A percentile compares a stretch with the other conserved stretches of the same genome.
Evolutionary conservation across 2,797 vertebrate genomes (phyloP).

Genomic region (Podarcis siculus): DNA sequence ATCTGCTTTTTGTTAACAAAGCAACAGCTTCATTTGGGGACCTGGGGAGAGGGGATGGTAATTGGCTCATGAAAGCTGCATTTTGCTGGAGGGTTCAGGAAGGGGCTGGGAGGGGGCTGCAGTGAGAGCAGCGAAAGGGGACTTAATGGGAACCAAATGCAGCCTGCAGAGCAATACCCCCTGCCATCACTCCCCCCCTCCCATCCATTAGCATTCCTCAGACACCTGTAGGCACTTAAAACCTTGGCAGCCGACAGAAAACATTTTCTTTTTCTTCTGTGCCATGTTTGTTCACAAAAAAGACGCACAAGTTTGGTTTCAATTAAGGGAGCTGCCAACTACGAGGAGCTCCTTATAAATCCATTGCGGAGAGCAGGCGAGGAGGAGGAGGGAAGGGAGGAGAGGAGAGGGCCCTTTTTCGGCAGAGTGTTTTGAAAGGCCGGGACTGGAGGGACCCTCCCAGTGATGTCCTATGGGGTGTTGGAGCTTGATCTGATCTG

Average conservation of each 20-base stretch:
- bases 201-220: constrained; percentile 82
- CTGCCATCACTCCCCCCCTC: constrained; percentile 40
- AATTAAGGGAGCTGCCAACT: constrained; percentile 85
- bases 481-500: neutral
- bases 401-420: neutral
- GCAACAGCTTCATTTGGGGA: constrained; percentile 52
- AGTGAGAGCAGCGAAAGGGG: constrained; percentile 44
- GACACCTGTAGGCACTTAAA: constrained; percentile 90
- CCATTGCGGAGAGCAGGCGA: neutral
- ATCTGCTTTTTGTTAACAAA: constrained; percentile 67
- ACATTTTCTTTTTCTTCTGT: constrained; percentile 62
- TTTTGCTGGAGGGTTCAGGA: constrained; percentile 53
- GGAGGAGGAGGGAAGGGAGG: neutral
- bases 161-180: neutral
- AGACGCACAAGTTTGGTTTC: constrained; percentile 86
- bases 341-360: constrained; percentile 78
- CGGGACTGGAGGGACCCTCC: neutral
- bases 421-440: neutral
- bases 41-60: constrained; percentile 48
- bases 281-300: constrained; percentile 84
- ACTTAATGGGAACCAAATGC: constrained; percentile 76
- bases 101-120: constrained; percentile 35
- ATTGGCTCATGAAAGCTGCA: constrained; percentile 70
- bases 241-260: constrained; percentile 78
- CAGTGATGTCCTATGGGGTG: neutral